phyloP scores from a whole-genome alignment of 2,888 invertebrate species.

The Tenthredo mesomela region DNA sequence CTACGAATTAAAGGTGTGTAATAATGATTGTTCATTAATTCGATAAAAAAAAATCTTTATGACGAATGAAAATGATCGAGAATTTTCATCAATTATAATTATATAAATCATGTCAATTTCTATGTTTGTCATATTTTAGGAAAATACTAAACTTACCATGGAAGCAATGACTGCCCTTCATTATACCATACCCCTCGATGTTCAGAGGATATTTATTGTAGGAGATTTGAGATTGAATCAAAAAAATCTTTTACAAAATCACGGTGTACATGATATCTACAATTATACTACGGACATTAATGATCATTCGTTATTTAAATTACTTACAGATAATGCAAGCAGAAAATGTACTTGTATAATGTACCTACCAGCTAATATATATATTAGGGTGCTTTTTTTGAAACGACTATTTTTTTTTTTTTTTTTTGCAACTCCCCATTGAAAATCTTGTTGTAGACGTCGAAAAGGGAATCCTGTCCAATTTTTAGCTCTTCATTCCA shows the following conservation, averaged over 20 bases:
- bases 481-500: no score
- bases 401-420: no score
- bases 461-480: no score
- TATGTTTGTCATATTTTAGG: constrained; percentile 64
- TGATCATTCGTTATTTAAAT: constrained; percentile 64
- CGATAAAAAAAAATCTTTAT: constrained; percentile 33
- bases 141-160: constrained; percentile 66
- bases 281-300: constrained; percentile 67
- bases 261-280: constrained; percentile 66
- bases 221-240: constrained; percentile 72
- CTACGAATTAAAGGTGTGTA: constrained; percentile 70
- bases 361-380: neutral
- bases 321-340: constrained; percentile 66
- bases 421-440: no score
- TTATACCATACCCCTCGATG: constrained; percentile 64
- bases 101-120: neutral
- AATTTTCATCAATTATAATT: neutral
- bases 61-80: neutral
- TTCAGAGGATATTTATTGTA: constrained; percentile 69
- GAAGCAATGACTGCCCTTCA: constrained; percentile 71
- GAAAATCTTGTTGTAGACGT: no score
- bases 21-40: neutral
- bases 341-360: constrained; percentile 65
- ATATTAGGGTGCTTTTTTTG: no score
- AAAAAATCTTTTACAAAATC: constrained; percentile 65